Evolutionary conservation across 2,113 vertebrate genomes (phyloP), one percentile per base, ranked within the genome.

Genomic region (Irena cyanogastra): DNA sequence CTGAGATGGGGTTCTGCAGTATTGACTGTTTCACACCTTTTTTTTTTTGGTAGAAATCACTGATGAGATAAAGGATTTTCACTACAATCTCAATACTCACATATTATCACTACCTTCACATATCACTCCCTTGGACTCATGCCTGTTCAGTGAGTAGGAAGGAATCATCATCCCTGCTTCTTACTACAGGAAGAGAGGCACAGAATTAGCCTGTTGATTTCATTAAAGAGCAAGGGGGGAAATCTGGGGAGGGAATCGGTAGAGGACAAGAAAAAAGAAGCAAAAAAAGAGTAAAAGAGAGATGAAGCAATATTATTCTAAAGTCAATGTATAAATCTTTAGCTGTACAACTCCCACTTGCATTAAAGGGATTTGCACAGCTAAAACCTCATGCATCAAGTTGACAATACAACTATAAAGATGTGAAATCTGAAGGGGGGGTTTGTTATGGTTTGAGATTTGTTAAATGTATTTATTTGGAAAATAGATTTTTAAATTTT

Each of bases 311-410:
- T 86, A 83, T 92, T 95, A 88, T 91, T 89, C 94, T 91, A 50
- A 95, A 97, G 84, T 95, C 95, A 68, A 90, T 22, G 88, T 60
- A 89, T 94, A 97, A 95, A 92, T 89, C 91, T 97, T 93, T 50
- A 61, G 87, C 76, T 86, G 78, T 85, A 72, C 71, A 93, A 90
- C 69, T 94, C 94, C 75, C 88, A 92, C 83, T 68, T 87, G 93
- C 87, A 95, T 98, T 96, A 95, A 96, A 93, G 75, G 93, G 91
- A 97, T 97, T 96, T 96, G 87, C 71, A 89, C 79, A 79, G 68
- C 95, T 90, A 95, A 97, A 96, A 81, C 63, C 78, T 75, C 83
- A 94, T 30, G 66, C 89, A 97, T 97, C 92, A 94, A 95, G 77
- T 83, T 95, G 91, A 97, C 95, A 95, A 84, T 52, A 80, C 3